Conservation (phyloP, 2,113 vertebrate species). For the Gambusia affinis region DNA sequence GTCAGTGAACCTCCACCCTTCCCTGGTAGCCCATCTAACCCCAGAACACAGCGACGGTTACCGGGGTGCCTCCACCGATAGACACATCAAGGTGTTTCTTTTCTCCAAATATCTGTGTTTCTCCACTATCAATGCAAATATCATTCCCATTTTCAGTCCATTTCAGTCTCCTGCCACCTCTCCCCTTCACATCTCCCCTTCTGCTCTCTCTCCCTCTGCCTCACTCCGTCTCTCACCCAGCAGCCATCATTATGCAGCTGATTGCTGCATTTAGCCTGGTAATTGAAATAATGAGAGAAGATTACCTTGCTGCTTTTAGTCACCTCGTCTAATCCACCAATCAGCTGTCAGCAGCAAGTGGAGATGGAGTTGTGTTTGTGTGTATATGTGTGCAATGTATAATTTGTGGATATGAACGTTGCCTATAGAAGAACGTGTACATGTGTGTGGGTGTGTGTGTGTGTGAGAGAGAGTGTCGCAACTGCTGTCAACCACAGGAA, state of each 20-base stretch:
- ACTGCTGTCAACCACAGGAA: slow-evolving; percentile 37
- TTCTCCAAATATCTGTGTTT: slow-evolving; percentile 38
- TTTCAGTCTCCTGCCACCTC: slow-evolving; percentile 4
- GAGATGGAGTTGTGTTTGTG: slow-evolving; percentile 58
- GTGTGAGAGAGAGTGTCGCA: slow-evolving; percentile 54
- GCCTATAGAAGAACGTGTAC: slow-evolving; percentile 29
- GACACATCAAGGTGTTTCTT: slow-evolving; percentile 3
- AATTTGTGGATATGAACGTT: slow-evolving; percentile 60
- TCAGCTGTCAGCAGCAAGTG: slow-evolving; percentile 94
- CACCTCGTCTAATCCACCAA: slow-evolving; percentile 99
- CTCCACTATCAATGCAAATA: slow-evolving; percentile 44
- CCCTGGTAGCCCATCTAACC: background rate
- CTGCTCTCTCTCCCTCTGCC: slow-evolving; percentile 2
- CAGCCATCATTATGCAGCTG: slow-evolving; percentile 75
- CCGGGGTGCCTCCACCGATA: background rate
- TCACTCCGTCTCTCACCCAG: slow-evolving; percentile 42
- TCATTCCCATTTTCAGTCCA: slow-evolving; percentile 29
- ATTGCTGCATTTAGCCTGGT: slow-evolving; percentile 99
- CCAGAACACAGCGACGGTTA: background rate
- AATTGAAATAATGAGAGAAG: slow-evolving; percentile 99
- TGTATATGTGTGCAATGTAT: slow-evolving; percentile 39
- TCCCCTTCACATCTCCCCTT: background rate
- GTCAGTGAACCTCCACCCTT: background rate
- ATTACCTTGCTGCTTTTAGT: slow-evolving; percentile 99
- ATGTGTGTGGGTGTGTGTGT: slow-evolving; percentile 10